Conservation (phyloP, 2,113 vertebrate species). For the Petrocephalus zakoni region DNA sequence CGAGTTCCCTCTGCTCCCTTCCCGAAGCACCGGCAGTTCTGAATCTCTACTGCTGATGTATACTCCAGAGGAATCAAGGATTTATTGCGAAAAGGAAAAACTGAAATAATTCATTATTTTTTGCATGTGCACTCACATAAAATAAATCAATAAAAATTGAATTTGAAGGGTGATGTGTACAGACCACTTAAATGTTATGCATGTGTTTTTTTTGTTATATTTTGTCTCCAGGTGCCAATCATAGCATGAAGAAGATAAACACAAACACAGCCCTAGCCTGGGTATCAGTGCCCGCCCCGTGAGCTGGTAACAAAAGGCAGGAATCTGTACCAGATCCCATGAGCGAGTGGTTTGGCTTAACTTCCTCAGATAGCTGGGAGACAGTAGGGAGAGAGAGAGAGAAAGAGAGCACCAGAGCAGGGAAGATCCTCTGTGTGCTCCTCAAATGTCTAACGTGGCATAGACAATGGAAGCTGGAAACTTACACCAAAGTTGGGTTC, state of each 20-base stretch:
- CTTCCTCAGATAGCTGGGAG: neutral
- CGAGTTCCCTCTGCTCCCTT: neutral
- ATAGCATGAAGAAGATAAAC: neutral
- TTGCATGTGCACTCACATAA: constrained; percentile 26
- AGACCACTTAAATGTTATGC: neutral
- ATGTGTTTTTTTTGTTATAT: constrained; percentile 24
- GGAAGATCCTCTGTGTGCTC: constrained; percentile 51
- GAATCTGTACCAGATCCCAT: neutral
- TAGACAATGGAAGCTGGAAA: constrained; percentile 47
- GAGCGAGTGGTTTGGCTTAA: neutral
- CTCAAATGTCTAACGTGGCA: constrained; percentile 49
- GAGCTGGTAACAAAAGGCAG: neutral
- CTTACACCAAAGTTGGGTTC: constrained; percentile 41
- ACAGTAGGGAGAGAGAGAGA: neutral
- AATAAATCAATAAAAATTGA: constrained; percentile 30
- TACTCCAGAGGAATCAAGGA: neutral
- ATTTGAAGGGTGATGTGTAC: constrained; percentile 15
- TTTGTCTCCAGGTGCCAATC: neutral
- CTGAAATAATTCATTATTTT: constrained; percentile 32
- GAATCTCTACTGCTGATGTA: neutral
- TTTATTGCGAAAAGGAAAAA: constrained; percentile 19
- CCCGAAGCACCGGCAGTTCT: neutral
- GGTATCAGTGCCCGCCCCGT: neutral
- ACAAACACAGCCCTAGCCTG: neutral
- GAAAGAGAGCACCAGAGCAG: constrained; percentile 31